Base-by-base conservation (phyloP, 2,797 vertebrate species). In the Eidolon dupreanum region DNA sequence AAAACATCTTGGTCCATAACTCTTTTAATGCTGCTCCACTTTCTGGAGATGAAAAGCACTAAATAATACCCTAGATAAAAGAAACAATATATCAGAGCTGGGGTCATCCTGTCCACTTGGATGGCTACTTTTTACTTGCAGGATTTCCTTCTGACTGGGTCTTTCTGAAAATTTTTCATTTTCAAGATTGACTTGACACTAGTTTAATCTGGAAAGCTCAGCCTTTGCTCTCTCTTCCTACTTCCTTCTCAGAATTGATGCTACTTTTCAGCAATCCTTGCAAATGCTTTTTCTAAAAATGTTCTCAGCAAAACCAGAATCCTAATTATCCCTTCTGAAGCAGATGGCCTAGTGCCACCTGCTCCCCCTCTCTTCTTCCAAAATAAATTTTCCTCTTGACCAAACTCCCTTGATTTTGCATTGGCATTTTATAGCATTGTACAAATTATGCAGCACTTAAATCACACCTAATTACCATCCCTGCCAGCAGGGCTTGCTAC, bases 361-460 rank as follows among this genome's bases (percentile, higher is more conserved):
- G 94, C 73, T 93, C 86, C 46, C 84, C 78, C 20, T 73, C 41
- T 75, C 46, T 73, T 96, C 82, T 92, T 94, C 82, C 51, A 92
- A 95, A 97, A 89, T 92, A 95, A 92, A 94, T 82, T 94, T 96
- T 95, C 78, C 88, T 96, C 95, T 97, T 95, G 94, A 95, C 96
- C 95, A 96, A 94, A 94, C 78, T 95, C 78, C 46, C 92, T 97
- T 96, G 95, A 96, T 97, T 97, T 93, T 95, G 75, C 65, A 31
- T 41, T 93, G 94, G 74, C 55, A 73, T 94, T 95, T 95, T 87
- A 78, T 87, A 87, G 85, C 82, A 53, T 59, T 86, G 73, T 94
- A 68, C 86, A 93, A 93, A 81, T 93, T 85, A 94, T 38, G 70
- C 66, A 68, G 73, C 70, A 65, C 88, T 96, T 97, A 96, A 97